Evolutionary conservation across 1,140 invertebrate species (phyloP).

Genomic region (Ctenoplectra terminalis): DNA sequence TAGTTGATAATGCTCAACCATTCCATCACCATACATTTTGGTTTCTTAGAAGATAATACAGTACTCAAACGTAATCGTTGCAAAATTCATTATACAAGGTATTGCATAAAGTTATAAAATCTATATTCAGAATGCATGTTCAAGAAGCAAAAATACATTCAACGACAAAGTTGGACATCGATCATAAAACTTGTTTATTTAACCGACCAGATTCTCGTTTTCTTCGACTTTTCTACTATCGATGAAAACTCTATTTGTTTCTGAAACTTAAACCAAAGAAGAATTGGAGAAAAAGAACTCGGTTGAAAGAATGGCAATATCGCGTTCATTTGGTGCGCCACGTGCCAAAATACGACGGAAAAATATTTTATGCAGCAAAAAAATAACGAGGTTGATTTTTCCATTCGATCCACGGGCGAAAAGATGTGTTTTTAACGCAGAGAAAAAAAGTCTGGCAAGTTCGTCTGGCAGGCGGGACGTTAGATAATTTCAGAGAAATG

Average conservation of each 20-base stretch:
- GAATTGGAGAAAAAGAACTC: neutral
- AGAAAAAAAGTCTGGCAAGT: neutral
- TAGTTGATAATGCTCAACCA: too few relatives aligned
- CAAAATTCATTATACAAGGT: too few relatives aligned
- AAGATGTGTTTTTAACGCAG: neutral
- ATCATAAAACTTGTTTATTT: neutral
- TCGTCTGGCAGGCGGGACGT: neutral
- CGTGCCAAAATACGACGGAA: neutral
- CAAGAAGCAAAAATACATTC: too few relatives aligned
- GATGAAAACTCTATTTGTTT: neutral
- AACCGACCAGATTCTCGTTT: neutral
- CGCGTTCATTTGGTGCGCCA: neutral
- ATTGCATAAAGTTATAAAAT: too few relatives aligned
- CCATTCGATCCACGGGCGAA: neutral
- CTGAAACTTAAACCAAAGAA: neutral
- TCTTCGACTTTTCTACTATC: neutral
- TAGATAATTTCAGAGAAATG: neutral
- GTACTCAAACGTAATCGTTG: too few relatives aligned
- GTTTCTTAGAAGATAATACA: too few relatives aligned
- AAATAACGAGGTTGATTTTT: constrained; percentile 4
- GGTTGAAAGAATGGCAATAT: neutral
- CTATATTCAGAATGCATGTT: too few relatives aligned
- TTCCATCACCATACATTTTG: too few relatives aligned
- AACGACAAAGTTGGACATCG: too few relatives aligned
- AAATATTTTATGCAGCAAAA: neutral